Conservation (phyloP, 2,888 invertebrate genomes). For the Heliconius aoede region DNA sequence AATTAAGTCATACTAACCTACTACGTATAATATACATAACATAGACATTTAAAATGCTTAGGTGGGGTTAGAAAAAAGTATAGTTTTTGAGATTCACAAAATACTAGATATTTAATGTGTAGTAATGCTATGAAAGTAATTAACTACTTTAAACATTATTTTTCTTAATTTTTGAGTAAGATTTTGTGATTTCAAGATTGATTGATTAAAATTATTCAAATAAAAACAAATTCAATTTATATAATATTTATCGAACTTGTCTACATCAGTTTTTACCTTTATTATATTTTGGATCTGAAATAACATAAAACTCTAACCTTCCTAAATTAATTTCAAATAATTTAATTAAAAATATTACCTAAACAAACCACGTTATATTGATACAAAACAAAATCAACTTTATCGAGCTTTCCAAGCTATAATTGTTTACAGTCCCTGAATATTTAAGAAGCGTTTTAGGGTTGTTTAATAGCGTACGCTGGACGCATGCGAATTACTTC, state of each 20-base stretch:
- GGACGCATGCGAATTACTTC: slow-evolving; percentile 58
- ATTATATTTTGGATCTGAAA: too few relatives aligned
- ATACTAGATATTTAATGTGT: too few relatives aligned
- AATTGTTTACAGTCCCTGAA: slow-evolving; percentile 51
- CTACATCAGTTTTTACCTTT: too few relatives aligned
- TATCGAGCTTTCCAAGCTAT: slow-evolving; percentile 34
- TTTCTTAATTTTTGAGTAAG: not conserved
- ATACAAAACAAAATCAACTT: slow-evolving; percentile 23
- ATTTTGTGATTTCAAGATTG: not conserved
- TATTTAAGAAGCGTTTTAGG: slow-evolving; percentile 65
- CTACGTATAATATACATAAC: too few relatives aligned
- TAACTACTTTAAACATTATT: too few relatives aligned
- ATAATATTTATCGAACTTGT: too few relatives aligned
- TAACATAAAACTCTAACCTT: too few relatives aligned
- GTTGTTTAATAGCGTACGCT: slow-evolving; percentile 59
- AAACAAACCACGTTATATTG: slow-evolving; percentile 21
- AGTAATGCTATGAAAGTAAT: too few relatives aligned
- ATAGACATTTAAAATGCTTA: too few relatives aligned
- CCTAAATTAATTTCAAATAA: not conserved
- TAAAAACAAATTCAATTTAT: not conserved
- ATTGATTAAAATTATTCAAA: not conserved
- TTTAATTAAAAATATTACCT: not conserved
- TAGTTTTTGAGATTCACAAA: too few relatives aligned
- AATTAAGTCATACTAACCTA: not conserved
- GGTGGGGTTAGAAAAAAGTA: too few relatives aligned